These are phyloP conservation scores for Rhinichthys osculus DNA, from an alignment of 2,797 vertebrate genomes.

Conservation along the genomic window DNA sequence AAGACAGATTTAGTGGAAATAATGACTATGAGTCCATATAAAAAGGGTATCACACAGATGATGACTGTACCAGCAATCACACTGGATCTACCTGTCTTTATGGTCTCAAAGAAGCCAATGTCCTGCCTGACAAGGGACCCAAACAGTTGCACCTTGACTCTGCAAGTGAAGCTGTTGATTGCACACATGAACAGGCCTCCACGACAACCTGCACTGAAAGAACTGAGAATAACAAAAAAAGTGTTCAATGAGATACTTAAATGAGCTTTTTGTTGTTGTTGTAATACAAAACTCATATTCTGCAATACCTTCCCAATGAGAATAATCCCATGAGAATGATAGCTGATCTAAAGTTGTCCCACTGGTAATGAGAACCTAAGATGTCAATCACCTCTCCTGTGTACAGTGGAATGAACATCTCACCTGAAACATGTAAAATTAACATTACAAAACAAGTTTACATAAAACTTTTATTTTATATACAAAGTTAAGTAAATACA, in stretches of 20 bases:
- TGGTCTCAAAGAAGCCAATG: constrained; percentile 76
- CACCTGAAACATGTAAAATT: too few species aligned
- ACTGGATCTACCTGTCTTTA: constrained; percentile 70
- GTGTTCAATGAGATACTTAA: background rate
- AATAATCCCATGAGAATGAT: constrained; percentile 80
- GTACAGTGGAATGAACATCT: constrained; percentile 84
- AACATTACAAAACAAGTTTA: too few species aligned
- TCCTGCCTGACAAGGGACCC: constrained; percentile 73
- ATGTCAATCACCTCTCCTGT: constrained; percentile 86
- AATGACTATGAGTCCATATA: background rate
- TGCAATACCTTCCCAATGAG: constrained; percentile 55
- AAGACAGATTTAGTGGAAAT: background rate
- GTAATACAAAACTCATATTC: background rate
- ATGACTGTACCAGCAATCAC: too few species aligned
- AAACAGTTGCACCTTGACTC: constrained; percentile 74
- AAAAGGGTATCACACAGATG: background rate
- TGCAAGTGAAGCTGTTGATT: constrained; percentile 66
- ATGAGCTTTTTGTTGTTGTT: background rate
- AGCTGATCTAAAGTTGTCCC: constrained; percentile 69
- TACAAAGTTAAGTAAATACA: background rate
- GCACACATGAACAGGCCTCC: constrained; percentile 72
- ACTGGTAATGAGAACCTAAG: constrained; percentile 72
- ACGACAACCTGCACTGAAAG: constrained; percentile 72
- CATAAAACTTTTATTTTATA: background rate
- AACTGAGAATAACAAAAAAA: constrained; percentile 63